Base-by-base conservation (phyloP, 2,113 vertebrate species). In the Kryptolebias marmoratus region DNA sequence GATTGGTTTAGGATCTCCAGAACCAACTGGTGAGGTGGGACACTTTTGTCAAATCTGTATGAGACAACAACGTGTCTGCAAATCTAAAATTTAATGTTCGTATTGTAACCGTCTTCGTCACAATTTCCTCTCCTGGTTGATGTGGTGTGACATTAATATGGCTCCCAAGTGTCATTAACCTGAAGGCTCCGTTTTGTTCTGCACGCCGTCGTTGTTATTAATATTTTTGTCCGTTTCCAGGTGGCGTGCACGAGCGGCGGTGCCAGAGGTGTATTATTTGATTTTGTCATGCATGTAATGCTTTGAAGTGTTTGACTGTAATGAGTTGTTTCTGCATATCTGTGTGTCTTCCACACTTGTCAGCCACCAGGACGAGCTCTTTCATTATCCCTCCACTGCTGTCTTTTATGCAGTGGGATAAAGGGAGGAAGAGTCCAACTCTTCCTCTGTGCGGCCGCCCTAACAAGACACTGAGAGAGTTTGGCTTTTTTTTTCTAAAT, bases 321-420 rank as follows among this genome's bases (percentile, higher is more conserved):
- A 86, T 80, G 61, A 84, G 71, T 77, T 83, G 73, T 69, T 82
- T 66, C 75, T 68, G 82, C 61, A 77, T 82, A 50, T 64, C 77
- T 78, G 73, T 87, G 68, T 79, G 79, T 84, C 71, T 53, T 85
- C 84, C 74, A 82, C 84, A 84, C 75, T 80, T 85, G 84, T 88
- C 79, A 83, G 61, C 79, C 64, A 66, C 14, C 57, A 71, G 70
- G 77, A 80, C 71, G 58, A 70, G 78, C 71, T 84, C 55, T 84
- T 77, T 88, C 73, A 81, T 86, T 82, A 87, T 79, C 71, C 72
- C 74, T 81, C 66, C 75, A 65, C 64, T 62, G 74, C 69, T 83
- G 77, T 80, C 77, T 84, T 79, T 84, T 86, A 61, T 11, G 44
- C 65, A 68, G 58, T 68, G 74, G 60, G 75, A 63, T 61, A 66